Evolutionary conservation across 2,113 vertebrate genomes (phyloP).

Genomic region (Promerops cafer): DNA sequence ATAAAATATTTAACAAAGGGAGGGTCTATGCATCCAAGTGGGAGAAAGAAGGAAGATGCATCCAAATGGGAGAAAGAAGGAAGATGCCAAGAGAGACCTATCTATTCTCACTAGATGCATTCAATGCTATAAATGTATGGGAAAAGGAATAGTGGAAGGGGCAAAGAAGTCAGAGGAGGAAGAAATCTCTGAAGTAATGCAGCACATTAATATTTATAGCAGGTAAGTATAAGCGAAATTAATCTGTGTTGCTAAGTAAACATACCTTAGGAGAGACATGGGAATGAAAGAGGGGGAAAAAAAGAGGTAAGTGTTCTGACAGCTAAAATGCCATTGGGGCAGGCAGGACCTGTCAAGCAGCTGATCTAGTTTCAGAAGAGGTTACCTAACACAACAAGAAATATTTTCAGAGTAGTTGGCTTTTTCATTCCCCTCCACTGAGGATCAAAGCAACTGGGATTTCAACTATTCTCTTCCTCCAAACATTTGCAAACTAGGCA

Average conservation of each 20-base stretch:
- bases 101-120: neutral
- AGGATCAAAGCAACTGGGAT: neutral
- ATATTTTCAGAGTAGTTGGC: neutral
- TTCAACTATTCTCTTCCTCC: neutral
- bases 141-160: neutral
- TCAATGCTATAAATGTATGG: neutral
- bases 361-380: constrained; percentile 26
- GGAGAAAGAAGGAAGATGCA: neutral
- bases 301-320: neutral
- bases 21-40: neutral
- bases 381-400: constrained; percentile 18
- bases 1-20: neutral
- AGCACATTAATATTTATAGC: neutral
- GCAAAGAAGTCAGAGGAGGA: neutral
- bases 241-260: neutral
- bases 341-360: constrained; percentile 52
- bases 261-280: neutral
- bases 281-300: neutral
- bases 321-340: constrained; percentile 28
- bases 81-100: neutral
- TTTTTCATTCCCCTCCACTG: neutral
- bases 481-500: neutral
- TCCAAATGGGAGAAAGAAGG: neutral
- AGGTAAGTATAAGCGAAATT: neutral
- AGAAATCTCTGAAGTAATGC: neutral